These are phyloP conservation scores for Chaetophractus vellerosus DNA, from an alignment of 2,797 vertebrate genomes.

Conservation along the genomic window DNA sequence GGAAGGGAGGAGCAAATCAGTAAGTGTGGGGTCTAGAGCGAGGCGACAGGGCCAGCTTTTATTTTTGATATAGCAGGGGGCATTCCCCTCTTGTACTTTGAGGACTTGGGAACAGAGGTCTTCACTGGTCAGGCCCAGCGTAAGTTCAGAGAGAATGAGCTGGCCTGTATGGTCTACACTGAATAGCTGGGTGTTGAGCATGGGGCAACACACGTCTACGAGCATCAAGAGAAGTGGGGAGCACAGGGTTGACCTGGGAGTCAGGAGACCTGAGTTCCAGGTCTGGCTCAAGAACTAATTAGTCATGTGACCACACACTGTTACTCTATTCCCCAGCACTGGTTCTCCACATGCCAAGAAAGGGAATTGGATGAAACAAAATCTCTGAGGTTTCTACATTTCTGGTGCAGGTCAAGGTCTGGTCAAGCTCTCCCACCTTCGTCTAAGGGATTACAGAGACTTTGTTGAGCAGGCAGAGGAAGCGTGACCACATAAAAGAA, in stretches of 20 bases:
- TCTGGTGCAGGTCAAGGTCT: not conserved
- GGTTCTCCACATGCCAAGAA: not conserved
- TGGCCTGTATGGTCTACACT: not conserved
- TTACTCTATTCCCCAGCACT: not conserved
- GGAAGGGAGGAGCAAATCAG: not conserved
- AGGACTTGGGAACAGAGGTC: not conserved
- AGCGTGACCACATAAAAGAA: not conserved
- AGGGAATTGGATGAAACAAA: not conserved
- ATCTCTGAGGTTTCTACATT: not conserved
- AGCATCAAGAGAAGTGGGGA: not conserved
- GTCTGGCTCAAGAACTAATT: not conserved
- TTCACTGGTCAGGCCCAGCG: not conserved
- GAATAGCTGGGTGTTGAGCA: not conserved
- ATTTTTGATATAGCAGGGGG: not conserved
- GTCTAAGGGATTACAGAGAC: not conserved
- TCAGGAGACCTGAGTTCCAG: not conserved
- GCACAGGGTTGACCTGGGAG: not conserved
- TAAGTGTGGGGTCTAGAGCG: not conserved
- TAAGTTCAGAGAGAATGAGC: not conserved
- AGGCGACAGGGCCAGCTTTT: too few relatives aligned
- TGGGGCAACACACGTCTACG: not conserved
- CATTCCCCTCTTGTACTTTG: not conserved
- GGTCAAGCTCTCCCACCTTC: not conserved
- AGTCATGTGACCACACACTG: not conserved
- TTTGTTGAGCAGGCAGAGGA: slow-evolving; percentile 28